Evolutionary conservation across 2,888 invertebrate species (phyloP).

Genomic region (Callimorpha dominula): DNA sequence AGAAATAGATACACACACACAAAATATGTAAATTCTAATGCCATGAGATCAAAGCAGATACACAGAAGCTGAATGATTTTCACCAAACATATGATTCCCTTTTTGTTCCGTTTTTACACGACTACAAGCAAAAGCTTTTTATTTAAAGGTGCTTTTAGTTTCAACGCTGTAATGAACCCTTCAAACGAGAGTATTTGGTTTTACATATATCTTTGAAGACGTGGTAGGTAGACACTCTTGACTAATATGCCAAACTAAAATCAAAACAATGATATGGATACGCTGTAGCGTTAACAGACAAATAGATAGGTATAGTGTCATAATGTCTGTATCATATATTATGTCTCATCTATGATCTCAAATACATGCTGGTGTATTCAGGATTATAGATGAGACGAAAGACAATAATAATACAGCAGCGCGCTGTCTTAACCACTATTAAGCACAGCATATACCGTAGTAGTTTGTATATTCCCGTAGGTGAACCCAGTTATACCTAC

Average conservation of each 20-base stretch:
- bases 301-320: not conserved
- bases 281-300: not conserved
- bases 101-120: conserved; percentile 54
- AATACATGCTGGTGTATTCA: too few species aligned
- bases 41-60: conserved; percentile 77
- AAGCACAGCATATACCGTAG: too few species aligned
- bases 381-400: too few species aligned
- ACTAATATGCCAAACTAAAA: too few species aligned
- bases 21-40: conserved; percentile 85
- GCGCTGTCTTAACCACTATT: too few species aligned
- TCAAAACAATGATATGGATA: not conserved
- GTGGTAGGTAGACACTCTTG: not conserved
- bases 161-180: conserved; percentile 6
- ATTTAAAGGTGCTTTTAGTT: conserved; percentile 34
- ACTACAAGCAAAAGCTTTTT: conserved; percentile 50
- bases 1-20: conserved; percentile 71
- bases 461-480: too few species aligned
- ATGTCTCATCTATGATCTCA: too few species aligned
- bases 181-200: not conserved
- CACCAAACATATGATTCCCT: conserved; percentile 54
- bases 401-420: too few species aligned
- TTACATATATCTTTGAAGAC: not conserved
- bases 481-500: too few species aligned
- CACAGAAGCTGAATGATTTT: conserved; percentile 62
- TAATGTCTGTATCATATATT: too few species aligned